Base-by-base conservation (phyloP, 2,113 vertebrate species). In the Onychostruthus taczanowskii region DNA sequence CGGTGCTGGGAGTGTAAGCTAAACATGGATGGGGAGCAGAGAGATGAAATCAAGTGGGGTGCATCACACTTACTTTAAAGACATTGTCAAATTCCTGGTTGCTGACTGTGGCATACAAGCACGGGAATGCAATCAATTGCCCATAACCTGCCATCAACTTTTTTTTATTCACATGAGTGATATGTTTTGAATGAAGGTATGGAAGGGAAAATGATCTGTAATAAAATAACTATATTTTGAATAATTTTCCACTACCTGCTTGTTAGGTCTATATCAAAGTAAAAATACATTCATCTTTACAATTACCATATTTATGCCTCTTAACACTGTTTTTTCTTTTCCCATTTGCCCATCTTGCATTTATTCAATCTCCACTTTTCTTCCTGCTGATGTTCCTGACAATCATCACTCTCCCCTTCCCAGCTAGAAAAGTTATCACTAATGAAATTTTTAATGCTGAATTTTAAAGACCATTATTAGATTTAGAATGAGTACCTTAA, bases 281-380 rank as follows among this genome's bases (percentile, higher is more conserved):
- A 91, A 84, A 96, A 96, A 94, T 90, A 84, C 31, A 83, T 63
- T 96, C 33, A 87, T 87, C 84, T 92, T 89, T 79, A 97, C 61
- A 90, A 90, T 94, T 93, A 92, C 89, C 94, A 76, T 92, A 94
- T 96, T 96, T 97, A 93, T 94, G 69, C 35, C 49, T 94, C 77
- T 90, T 90, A 92, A 89, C 70, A 84, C 74, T 90, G 58, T 63
- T 87, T 76, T 76, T 84, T 50, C 56, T 92, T 96, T 89, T 90
- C 81, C 75, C 86, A 89, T 93, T 94, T 94, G 80, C 68, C 74
- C 52, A 67, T 91, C 59, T 84, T 89, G 37, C 79, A 87, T 94
- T 93, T 95, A 95, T 92, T 94, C 76, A 89, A 80, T 86, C 47
- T 88, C 64, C 37, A 81, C 61, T 90, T 74, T 56, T 66, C 75